Evolutionary conservation across 2,888 invertebrate species (phyloP), one percentile per base, ranked within the genome.

Genomic region (Stenolophus ochropezus): DNA sequence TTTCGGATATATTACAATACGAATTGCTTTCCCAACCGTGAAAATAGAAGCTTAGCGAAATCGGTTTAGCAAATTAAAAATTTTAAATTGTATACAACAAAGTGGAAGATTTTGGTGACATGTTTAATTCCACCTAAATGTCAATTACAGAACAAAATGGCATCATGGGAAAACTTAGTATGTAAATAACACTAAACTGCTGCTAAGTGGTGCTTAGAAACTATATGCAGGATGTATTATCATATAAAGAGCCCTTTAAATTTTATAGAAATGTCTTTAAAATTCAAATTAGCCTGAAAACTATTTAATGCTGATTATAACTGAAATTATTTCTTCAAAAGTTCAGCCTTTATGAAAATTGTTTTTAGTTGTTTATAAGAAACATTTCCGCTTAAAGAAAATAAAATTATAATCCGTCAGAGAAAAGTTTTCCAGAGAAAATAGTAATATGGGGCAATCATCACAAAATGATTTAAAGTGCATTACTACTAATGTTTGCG

Each of bases 1-100:
- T 61, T 61, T 61, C 25, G 61, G 61, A 25, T 61, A 61, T 61
- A 61, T 61, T 61, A 61, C 61, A 61, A 61, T 61, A 61, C 25
- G 23, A 25, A 61, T 14, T 21, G 61, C 23, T 21, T 25, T n/a
- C 61, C 14, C n/a, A 21, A n/a, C 11, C n/a, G 14, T 61, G 56
- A 61, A 61, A 61, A 61, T 14, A n/a, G 25, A 25, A 11, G 21
- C 21, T 56, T 56, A 61, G n/a, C 61, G 61, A 25, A 56, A 56
- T 56, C 21, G 21, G 21, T 16, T 56, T 56, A 56, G 21, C 20
- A 56, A 56, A 56, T 56, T 56, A 21, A 56, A 53, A 53, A 21
- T 18, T 11, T 56, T 56, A 20, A 42, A 6, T 42, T 42, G 11
- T 42, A 11, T 42, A 42, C 33, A 42, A 42, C 11, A 42, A 4